Evolutionary conservation across 2,888 invertebrate genomes (phyloP), one percentile per base, ranked within the genome.

Genomic region (Pycnomerus fuliginosus): DNA sequence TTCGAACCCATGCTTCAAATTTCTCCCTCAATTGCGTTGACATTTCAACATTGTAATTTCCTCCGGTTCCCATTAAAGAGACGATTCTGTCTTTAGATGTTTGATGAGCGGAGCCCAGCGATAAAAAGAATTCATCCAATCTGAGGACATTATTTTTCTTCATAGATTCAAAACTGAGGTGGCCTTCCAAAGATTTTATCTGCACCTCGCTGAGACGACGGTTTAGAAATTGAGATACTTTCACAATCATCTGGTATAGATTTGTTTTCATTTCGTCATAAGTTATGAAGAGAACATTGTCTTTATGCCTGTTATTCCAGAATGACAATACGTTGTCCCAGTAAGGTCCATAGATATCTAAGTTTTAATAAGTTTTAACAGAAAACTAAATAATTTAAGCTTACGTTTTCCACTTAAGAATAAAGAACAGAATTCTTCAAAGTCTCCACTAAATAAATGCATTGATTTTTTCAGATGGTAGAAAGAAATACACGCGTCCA

Each of bases 401-500:
- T n/a, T 32, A 82, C 82, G 63, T 62, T 80, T 73, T 55, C 79
- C 80, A 40, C 73, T 74, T 38, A 80, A 69, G 55, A 84, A 84
- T 1, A 80, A 75, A 13, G 78, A 76, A 68, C 79, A 80, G 60
- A 82, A 84, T 24, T 77, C 71, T 1, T 74, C 69, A 44, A 84
- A 78, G 3, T 69, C 73, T 0, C 79, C 77, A 10, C 69, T 71
- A 55, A 78, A 75, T 0, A 80, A 71, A 31, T 77, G 72, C 14
- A 83, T 68, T 58, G 83, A 74, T 48, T 76, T 78, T 57, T 80
- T 80, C 40, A 85, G 78, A 60, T 84, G 82, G 61, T 77, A 87
- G 57, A 80, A 84, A 0, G 87, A 87, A 0, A 87, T 79, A 1
- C 79, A 77, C 0, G 83, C 81, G 60, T 87, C 88, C 55, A 85